These are phyloP conservation scores for Trilocha varians DNA, from an alignment of 2,888 invertebrate species.

Conservation along the genomic window DNA sequence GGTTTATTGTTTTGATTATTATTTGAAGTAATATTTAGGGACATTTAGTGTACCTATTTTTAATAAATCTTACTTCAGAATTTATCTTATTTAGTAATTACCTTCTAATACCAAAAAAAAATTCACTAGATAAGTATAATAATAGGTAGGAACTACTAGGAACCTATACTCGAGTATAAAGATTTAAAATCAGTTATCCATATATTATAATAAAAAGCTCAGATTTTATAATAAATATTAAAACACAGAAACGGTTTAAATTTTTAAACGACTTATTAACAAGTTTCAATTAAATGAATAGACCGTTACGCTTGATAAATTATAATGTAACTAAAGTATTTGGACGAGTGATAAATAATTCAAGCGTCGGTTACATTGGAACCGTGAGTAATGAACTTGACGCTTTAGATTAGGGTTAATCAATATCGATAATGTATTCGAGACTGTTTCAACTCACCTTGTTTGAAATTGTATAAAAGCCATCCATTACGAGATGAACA, in stretches of 20 bases:
- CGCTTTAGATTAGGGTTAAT: slow-evolving; percentile 25
- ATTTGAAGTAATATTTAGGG: too few species aligned
- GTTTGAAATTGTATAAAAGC: slow-evolving; percentile 27
- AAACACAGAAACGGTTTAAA: not conserved
- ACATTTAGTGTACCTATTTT: too few species aligned
- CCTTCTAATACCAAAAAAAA: too few species aligned
- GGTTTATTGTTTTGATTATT: too few species aligned
- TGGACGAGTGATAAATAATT: slow-evolving; percentile 19
- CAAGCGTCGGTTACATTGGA: slow-evolving; percentile 15
- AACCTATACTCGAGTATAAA: too few species aligned
- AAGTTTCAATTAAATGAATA: slow-evolving; percentile 9
- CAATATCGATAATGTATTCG: slow-evolving; percentile 32
- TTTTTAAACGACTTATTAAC: not conserved
- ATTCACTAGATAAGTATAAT: too few species aligned
- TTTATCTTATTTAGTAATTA: too few species aligned
- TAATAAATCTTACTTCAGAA: too few species aligned
- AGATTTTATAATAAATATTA: not conserved
- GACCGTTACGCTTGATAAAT: slow-evolving; percentile 15
- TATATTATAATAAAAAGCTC: too few species aligned
- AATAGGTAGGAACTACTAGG: too few species aligned
- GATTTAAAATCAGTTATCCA: too few species aligned
- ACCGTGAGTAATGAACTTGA: slow-evolving; percentile 27
- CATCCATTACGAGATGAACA: slow-evolving; percentile 37
- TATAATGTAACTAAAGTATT: slow-evolving; percentile 16
- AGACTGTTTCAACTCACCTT: slow-evolving; percentile 22